Base-by-base conservation (phyloP, 2,888 invertebrate genomes). In the Macrosiphum euphorbiae region DNA sequence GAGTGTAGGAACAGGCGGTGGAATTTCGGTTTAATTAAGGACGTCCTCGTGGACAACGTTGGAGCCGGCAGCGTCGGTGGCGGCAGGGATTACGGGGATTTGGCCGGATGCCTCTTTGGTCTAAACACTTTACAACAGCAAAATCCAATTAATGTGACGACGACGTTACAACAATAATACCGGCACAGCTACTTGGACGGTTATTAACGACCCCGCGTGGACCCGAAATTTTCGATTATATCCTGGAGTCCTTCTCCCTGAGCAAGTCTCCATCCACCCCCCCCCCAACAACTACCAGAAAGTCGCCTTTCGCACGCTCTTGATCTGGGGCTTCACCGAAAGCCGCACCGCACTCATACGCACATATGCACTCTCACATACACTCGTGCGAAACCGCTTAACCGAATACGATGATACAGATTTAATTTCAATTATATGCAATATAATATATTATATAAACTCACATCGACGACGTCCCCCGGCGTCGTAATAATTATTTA, bases 131-230 rank as follows among this genome's bases (percentile, higher is more conserved):
- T 94, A 90, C 94, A 90, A 94, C 94, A 86, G 90, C 90, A 52
- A 94, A 94, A 94, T 94, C 94, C 94, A 94, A 94, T 94, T 94
- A 94, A 94, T 90, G 94, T 94, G 94, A 94, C 90, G 94, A 94
- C 90, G 94, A 94, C 90, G 94, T 90, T 90, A 90, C 94, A 90
- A 94, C 90, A 94, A 94, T 94, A 94, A 94, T 94, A 94, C 94
- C 90, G 94, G 90, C 89, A 47, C 52, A 86, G 94, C 90, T 85
- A 94, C 94, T 94, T 94, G 94, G 90, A 90, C 86, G 90, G 90
- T 94, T 94, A 90, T 94, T 94, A 94, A 94, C 94, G 94, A 94
- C 86, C 67, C 67, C 90, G 86, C 67, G 55, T 28, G 86, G 84
- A 89, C 90, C 93, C 50, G 61, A 90, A 94, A 90, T 94, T 94